Evolutionary conservation across 2,113 vertebrate species (phyloP).

Genomic region (Trochalopteron elliotii): DNA sequence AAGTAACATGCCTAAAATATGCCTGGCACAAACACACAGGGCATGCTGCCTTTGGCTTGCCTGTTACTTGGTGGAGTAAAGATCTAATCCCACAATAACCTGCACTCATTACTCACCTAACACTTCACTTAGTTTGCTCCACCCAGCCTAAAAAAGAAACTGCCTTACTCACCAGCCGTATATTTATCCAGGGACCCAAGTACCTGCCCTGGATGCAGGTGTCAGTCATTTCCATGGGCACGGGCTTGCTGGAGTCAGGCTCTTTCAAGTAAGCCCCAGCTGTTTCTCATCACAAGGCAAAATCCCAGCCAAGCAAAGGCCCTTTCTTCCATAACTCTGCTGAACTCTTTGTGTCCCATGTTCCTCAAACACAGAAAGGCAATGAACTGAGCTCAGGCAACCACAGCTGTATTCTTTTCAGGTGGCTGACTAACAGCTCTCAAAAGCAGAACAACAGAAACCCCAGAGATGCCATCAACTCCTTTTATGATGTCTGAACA

Average conservation of each 20-base stretch:
- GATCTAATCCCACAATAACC: background rate
- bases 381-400: background rate
- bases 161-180: background rate
- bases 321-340: background rate
- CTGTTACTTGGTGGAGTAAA: conserved; percentile 1
- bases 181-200: conserved; percentile 2
- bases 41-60: background rate
- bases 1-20: background rate
- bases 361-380: background rate
- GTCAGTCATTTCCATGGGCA: conserved; percentile 9
- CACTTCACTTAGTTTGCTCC: background rate
- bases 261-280: conserved; percentile 10
- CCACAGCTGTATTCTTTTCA: background rate
- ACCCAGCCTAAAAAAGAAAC: conserved; percentile 19
- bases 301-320: conserved; percentile 28
- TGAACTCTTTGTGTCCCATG: background rate
- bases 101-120: conserved; percentile 20
- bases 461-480: background rate
- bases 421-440: background rate
- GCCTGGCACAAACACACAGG: background rate
- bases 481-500: background rate
- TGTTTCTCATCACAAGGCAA: conserved; percentile 38
- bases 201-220: conserved; percentile 19
- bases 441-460: conserved; percentile 22
- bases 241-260: background rate